A percentile compares a stretch with the other conserved stretches of the same genome.
Evolutionary conservation across 2,113 vertebrate genomes (phyloP).

Genomic region (Montifringilla adamsi): DNA sequence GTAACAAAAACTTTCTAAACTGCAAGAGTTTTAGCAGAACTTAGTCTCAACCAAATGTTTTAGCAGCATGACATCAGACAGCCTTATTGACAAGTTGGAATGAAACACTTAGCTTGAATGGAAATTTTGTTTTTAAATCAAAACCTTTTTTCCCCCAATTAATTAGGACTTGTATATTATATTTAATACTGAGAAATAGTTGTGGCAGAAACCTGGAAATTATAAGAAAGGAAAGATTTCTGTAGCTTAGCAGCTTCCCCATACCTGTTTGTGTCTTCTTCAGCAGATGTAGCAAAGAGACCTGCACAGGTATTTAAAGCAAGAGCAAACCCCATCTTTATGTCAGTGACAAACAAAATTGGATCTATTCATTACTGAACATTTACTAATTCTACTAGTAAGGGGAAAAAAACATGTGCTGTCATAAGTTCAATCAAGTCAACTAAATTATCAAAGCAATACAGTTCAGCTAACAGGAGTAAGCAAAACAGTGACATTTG

Average conservation of each 20-base stretch:
- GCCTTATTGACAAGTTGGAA: neutral
- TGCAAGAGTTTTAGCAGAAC: neutral
- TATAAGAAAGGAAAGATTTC: neutral
- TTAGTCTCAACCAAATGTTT: neutral
- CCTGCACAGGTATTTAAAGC: neutral
- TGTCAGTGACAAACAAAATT: neutral
- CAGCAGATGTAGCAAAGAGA: neutral
- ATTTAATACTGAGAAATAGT: neutral
- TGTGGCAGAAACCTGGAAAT: neutral
- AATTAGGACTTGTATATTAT: neutral
- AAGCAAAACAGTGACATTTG: neutral
- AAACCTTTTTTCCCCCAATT: neutral
- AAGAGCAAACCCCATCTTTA: neutral
- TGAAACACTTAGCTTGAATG: neutral
- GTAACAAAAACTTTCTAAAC: neutral
- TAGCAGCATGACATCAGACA: neutral
- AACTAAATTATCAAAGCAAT: neutral
- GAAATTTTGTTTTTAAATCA: neutral
- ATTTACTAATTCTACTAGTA: neutral
- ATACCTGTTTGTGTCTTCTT: neutral
- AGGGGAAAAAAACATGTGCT: neutral
- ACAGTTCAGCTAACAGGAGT: neutral
- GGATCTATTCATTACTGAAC: neutral
- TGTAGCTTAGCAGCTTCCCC: neutral
- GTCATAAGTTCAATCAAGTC: neutral